A percentile compares a stretch with the other conserved stretches of the same genome.
phyloP scores from a whole-genome alignment of 2,113 vertebrate species.

The Odontesthes bonariensis region DNA sequence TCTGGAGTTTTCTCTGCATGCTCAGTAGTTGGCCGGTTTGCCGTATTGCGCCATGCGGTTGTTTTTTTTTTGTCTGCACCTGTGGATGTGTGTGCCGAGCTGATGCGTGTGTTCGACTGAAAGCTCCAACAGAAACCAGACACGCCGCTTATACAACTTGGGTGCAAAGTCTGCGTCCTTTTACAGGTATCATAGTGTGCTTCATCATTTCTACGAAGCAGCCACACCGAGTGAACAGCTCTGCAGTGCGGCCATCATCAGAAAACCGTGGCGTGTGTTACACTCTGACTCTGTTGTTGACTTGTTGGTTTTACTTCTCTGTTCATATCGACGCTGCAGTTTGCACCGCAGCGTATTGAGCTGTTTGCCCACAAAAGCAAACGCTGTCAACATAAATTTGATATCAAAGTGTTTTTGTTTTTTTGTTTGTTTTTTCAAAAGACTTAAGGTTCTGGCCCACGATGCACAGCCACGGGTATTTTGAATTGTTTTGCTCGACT shows the following conservation, averaged over 20 bases:
- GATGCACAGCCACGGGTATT: too few relatives aligned
- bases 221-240: background rate
- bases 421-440: too few relatives aligned
- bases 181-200: background rate
- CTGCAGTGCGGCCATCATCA: background rate
- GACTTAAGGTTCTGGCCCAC: too few relatives aligned
- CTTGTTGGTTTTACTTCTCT: background rate
- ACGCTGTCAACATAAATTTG: background rate
- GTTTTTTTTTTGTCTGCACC: constrained; percentile 60
- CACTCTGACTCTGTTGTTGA: too few relatives aligned
- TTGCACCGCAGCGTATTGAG: background rate
- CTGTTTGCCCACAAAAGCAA: background rate
- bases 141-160: background rate
- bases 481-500: too few relatives aligned
- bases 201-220: too few relatives aligned
- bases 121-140: background rate
- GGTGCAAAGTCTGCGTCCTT: constrained; percentile 6
- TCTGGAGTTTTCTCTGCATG: constrained; percentile 75
- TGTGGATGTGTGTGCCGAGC: constrained; percentile 16
- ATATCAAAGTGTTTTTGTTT: background rate
- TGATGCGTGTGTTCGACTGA: background rate
- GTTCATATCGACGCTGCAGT: background rate
- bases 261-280: too few relatives aligned
- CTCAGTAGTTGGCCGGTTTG: constrained; percentile 63
- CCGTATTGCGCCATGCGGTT: constrained; percentile 64